A percentile compares a stretch with the other conserved stretches of the same genome.
These are phyloP conservation scores for Sympetrum striolatum DNA, from an alignment of 2,888 invertebrate genomes.

Conservation along the genomic window DNA sequence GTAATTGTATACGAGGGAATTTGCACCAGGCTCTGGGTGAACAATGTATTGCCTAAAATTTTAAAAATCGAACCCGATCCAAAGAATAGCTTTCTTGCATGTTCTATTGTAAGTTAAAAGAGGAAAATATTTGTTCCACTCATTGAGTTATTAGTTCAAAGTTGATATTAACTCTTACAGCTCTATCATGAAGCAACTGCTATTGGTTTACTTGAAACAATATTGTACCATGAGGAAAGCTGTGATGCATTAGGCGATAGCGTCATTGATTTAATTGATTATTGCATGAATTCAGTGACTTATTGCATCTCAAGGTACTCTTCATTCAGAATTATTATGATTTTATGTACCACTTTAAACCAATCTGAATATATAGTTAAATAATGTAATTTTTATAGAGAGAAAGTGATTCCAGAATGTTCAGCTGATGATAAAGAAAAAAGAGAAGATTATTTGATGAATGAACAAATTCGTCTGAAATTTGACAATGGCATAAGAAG, in stretches of 20 bases:
- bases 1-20: slow-evolving; percentile 83
- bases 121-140: slow-evolving; percentile 55
- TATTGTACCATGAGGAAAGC: slow-evolving; percentile 81
- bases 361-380: background rate
- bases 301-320: slow-evolving; percentile 28
- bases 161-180: slow-evolving; percentile 54
- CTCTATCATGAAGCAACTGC: slow-evolving; percentile 82
- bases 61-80: slow-evolving; percentile 72
- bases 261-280: slow-evolving; percentile 82
- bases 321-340: too few relatives aligned
- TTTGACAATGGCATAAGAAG: slow-evolving; percentile 83
- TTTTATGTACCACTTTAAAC: background rate
- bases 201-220: slow-evolving; percentile 80
- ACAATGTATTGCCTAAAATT: slow-evolving; percentile 80
- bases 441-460: slow-evolving; percentile 53
- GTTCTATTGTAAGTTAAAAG: slow-evolving; percentile 70
- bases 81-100: slow-evolving; percentile 75
- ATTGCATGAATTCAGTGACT: slow-evolving; percentile 74
- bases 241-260: slow-evolving; percentile 79
- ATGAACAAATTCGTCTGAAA: slow-evolving; percentile 72
- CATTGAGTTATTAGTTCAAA: slow-evolving; percentile 44
- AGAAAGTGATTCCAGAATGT: background rate
- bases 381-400: background rate
- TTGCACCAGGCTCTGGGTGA: slow-evolving; percentile 83
- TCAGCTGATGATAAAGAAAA: background rate